Evolutionary conservation across 2,888 invertebrate genomes (phyloP).

Genomic region (Enchytraeus crypticus): DNA sequence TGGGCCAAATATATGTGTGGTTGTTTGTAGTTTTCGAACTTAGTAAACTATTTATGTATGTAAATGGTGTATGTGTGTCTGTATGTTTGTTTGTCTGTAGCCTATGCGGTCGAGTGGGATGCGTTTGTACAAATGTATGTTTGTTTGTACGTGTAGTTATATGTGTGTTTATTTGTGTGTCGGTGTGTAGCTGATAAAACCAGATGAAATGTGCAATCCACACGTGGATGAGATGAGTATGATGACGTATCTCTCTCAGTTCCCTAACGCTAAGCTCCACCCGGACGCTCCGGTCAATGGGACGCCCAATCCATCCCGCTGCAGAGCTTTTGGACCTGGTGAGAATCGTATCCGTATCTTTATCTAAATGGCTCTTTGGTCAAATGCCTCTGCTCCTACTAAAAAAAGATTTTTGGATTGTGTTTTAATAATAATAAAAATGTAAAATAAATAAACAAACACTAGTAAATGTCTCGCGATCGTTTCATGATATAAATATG

Average conservation of each 20-base stretch:
- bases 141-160: background rate
- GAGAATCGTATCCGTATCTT: too few species aligned
- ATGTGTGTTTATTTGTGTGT: background rate
- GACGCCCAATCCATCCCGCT: slow-evolving; percentile 60
- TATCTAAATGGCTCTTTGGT: too few species aligned
- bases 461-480: too few species aligned
- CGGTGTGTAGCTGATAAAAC: slow-evolving; percentile 64
- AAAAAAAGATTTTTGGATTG: too few species aligned
- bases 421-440: too few species aligned
- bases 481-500: too few species aligned
- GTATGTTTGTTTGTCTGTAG: background rate
- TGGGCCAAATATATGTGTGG: too few species aligned
- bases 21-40: too few species aligned
- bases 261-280: slow-evolving; percentile 72
- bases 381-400: too few species aligned
- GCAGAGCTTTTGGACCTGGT: slow-evolving; percentile 74
- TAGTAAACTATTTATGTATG: background rate
- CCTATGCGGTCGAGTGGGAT: background rate
- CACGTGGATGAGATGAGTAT: slow-evolving; percentile 84
- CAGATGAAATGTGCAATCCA: slow-evolving; percentile 81
- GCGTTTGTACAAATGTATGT: background rate
- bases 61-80: background rate
- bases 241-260: slow-evolving; percentile 94
- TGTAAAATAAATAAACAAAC: too few species aligned
- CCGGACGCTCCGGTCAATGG: slow-evolving; percentile 70